A percentile compares a stretch with the other conserved stretches of the same genome.
Evolutionary conservation across 2,888 invertebrate genomes (phyloP).

Genomic region (Erebia ligea): DNA sequence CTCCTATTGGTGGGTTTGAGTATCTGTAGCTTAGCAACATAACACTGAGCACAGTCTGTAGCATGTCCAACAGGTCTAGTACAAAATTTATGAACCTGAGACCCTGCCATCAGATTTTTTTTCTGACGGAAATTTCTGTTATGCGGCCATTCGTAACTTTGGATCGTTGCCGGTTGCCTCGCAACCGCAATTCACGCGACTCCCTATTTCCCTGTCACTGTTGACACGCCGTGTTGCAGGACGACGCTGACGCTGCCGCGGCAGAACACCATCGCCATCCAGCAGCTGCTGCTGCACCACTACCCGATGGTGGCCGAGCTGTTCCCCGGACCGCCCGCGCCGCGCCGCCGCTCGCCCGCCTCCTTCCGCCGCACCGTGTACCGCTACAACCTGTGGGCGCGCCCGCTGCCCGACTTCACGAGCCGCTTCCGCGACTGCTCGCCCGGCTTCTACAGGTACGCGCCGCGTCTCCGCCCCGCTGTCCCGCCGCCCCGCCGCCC

Average conservation of each 20-base stretch:
- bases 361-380: constrained; percentile 89
- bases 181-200: background rate
- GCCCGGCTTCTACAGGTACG: constrained; percentile 89
- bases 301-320: constrained; percentile 67
- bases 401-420: constrained; percentile 86
- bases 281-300: constrained; percentile 81
- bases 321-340: constrained; percentile 50
- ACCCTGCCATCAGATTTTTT: too few species aligned
- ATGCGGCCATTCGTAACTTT: too few species aligned
- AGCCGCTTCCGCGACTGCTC: constrained; percentile 89
- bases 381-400: constrained; percentile 89
- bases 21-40: too few species aligned
- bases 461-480: background rate
- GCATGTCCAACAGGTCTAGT: too few species aligned
- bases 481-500: background rate
- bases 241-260: constrained; percentile 87
- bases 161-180: too few species aligned
- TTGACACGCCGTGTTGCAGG: constrained; percentile 65
- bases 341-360: constrained; percentile 65
- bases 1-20: too few species aligned
- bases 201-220: background rate
- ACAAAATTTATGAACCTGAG: too few species aligned
- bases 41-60: too few species aligned
- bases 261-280: constrained; percentile 83
- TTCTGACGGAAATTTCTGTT: too few species aligned